Evolutionary conservation across 2,113 vertebrate genomes (phyloP).

Genomic region (Callipepla californica): DNA sequence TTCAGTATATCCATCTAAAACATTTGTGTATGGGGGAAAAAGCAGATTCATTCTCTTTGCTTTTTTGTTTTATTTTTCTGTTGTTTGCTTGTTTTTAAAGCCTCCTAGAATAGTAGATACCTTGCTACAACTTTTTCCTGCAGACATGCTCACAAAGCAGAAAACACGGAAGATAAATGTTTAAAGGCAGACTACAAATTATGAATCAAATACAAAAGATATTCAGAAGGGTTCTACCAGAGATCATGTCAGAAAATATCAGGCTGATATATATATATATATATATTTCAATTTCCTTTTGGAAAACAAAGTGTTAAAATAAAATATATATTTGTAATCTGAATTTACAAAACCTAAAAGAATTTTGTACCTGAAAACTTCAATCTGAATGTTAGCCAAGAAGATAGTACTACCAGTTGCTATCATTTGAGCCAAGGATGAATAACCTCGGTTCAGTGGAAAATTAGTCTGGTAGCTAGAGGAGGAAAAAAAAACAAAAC

Average conservation of each 20-base stretch:
- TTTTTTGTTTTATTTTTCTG: neutral
- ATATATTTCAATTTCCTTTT: neutral
- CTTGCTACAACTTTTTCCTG: neutral
- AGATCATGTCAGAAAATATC: neutral
- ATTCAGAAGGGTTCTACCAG: neutral
- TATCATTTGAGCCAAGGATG: constrained; percentile 1
- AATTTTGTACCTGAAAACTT: neutral
- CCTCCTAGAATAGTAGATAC: neutral
- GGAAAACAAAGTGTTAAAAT: neutral
- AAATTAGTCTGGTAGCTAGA: constrained; percentile 40
- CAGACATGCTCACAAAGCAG: neutral
- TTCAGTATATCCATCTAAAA: neutral
- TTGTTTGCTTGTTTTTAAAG: neutral
- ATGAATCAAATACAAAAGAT: neutral
- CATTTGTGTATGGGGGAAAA: neutral
- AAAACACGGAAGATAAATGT: neutral
- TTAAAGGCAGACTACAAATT: neutral
- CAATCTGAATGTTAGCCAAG: neutral
- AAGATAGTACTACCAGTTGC: neutral
- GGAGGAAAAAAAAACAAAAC: neutral
- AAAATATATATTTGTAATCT: neutral
- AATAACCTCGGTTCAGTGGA: neutral
- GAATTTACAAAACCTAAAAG: neutral
- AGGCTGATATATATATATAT: too few species aligned
- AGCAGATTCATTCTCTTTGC: too few species aligned